phyloP scores from a whole-genome alignment of 2,888 invertebrate species.

The Epistrophe grossulariae region DNA sequence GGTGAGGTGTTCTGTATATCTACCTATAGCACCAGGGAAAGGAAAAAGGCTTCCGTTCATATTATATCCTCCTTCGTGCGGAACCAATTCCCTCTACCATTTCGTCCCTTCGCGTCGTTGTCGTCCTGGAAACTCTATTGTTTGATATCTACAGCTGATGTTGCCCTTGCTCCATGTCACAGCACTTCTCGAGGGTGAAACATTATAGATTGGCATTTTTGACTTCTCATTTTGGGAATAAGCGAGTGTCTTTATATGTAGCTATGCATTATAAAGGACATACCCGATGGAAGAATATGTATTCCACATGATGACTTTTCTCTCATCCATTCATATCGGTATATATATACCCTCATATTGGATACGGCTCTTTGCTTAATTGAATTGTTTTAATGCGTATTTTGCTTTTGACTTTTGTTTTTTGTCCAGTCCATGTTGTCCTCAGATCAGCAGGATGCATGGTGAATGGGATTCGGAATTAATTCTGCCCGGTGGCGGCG shows the following conservation, averaged over 20 bases:
- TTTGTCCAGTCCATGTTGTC: background rate
- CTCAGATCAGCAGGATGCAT: background rate
- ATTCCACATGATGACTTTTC: constrained; percentile 61
- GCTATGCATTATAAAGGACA: background rate
- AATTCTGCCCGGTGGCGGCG: constrained; percentile 29
- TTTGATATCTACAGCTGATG: constrained; percentile 32
- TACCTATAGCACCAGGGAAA: constrained; percentile 29
- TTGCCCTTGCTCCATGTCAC: constrained; percentile 37
- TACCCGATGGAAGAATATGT: constrained; percentile 8
- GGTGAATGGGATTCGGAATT: constrained; percentile 47
- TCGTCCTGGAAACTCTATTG: constrained; percentile 39
- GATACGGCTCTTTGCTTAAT: constrained; percentile 42
- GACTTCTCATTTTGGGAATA: constrained; percentile 63
- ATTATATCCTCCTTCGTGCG: background rate
- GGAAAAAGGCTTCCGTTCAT: constrained; percentile 58
- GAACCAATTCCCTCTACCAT: background rate
- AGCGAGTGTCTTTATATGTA: background rate
- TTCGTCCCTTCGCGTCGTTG: background rate
- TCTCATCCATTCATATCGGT: background rate
- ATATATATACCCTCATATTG: background rate
- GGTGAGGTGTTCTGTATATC: background rate
- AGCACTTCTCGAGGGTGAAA: constrained; percentile 45
- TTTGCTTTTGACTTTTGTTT: constrained; percentile 38
- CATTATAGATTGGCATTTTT: constrained; percentile 61
- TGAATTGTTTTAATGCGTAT: constrained; percentile 60